Conservation (phyloP, 2,888 invertebrate genomes). For the Metalampra italica region DNA sequence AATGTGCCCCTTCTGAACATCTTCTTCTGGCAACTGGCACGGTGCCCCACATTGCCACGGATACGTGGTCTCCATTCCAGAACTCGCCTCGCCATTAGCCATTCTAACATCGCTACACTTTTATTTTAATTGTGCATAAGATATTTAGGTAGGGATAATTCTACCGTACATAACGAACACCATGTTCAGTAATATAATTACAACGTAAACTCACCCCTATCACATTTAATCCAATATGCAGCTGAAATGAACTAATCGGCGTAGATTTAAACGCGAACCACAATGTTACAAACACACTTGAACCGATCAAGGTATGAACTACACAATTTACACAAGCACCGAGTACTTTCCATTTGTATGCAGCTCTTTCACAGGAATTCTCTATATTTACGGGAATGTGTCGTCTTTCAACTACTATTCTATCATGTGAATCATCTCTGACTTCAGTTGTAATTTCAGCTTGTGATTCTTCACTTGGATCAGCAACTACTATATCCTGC, state of each 20-base stretch:
- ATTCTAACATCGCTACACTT: no score
- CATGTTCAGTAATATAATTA: no score
- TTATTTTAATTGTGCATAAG: no score
- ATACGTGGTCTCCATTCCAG: no score
- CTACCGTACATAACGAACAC: no score
- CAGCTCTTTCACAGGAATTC: neutral
- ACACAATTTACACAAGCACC: slow-evolving; percentile 19
- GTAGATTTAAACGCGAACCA: slow-evolving; percentile 29
- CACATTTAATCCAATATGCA: slow-evolving; percentile 26
- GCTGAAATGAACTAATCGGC: slow-evolving; percentile 25
- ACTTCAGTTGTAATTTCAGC: no score
- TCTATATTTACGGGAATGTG: neutral
- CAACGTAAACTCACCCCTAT: slow-evolving; percentile 26
- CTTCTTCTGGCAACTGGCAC: no score
- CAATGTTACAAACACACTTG: slow-evolving; percentile 25
- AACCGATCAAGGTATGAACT: slow-evolving; percentile 24
- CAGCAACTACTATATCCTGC: neutral
- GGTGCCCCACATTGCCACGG: no score
- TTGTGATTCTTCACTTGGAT: no score
- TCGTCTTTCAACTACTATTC: neutral
- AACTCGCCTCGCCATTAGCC: no score
- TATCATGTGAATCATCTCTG: neutral
- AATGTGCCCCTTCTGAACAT: no score
- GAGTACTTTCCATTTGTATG: slow-evolving; percentile 16
- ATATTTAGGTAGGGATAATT: no score